Evolutionary conservation across 2,113 vertebrate genomes (phyloP), one percentile per base, ranked within the genome.

Genomic region (Abramis brama): DNA sequence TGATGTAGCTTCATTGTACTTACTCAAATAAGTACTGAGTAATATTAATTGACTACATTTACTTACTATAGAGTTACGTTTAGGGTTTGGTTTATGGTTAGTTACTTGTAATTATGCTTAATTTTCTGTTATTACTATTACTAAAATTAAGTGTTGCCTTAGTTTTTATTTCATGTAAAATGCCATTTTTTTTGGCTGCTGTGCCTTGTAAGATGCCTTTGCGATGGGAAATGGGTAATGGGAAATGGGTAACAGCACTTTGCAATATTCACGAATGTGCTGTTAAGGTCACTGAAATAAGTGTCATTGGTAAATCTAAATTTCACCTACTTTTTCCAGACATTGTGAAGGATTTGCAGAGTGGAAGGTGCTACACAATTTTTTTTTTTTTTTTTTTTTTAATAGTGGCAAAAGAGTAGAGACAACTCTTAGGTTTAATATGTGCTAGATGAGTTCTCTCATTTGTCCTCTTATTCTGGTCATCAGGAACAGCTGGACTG

Each of bases 401-500:
- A 33, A 68, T 36, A 36, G 8, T 9, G 30, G 27, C 17, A 21
- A 33, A 23, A 0, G 0, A 30, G 27, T 66, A 66, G 25, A 66
- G 6, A 33, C 15, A 30, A 11, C 19, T 71, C 36, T 36, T 39
- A 19, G 3, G 43, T 36, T 73, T 45, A 5, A 73, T 43, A 6
- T 13, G 11, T 36, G 30, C 3, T 36, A 36, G 33, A 39, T 9
- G 9, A 70, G 8, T 25, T 12, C 3, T 52, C 13, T 64, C 45
- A 11, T 59, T 59, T 12, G 70, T 84, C n/a, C 33, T 2, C 19
- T 50, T 23, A 15, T 66, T n/a, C 52, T 45, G 12, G 21, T 55
- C 92, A 92, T 83, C 91, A 99, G 97, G 94, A 96, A 88, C 97
- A 99, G 92, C 91, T 99, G n/a, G 95, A 99, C 86, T 94, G 95